These are phyloP conservation scores for Rhinopomastus cyanomelas DNA, from an alignment of 2,113 vertebrate species.

Conservation along the genomic window DNA sequence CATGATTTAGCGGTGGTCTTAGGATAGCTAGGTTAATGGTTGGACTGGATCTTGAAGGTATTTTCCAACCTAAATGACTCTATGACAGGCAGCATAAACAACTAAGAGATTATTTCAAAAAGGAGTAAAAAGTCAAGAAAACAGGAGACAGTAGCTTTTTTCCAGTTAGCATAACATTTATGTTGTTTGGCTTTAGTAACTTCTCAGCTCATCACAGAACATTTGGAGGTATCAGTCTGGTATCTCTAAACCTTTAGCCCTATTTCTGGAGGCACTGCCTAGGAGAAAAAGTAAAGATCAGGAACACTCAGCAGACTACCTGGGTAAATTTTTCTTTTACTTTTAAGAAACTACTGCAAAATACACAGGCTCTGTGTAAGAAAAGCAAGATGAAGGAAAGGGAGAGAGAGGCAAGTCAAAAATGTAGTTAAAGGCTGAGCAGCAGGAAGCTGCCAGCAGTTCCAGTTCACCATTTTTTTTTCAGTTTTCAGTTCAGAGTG, in stretches of 20 bases:
- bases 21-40: too few relatives aligned
- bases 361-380: neutral
- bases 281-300: neutral
- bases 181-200: neutral
- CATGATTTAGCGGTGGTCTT: too few relatives aligned
- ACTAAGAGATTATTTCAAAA: neutral
- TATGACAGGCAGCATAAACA: neutral
- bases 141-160: neutral
- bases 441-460: neutral
- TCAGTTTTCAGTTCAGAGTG: neutral
- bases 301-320: neutral
- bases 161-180: neutral
- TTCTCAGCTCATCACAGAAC: neutral
- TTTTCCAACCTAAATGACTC: too few relatives aligned
- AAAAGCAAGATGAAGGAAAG: neutral
- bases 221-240: neutral
- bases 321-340: neutral
- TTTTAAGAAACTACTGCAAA: neutral
- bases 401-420: neutral
- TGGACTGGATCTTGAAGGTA: too few relatives aligned
- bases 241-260: neutral
- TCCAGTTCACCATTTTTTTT: neutral
- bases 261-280: neutral
- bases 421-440: neutral
- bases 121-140: neutral